Base-by-base conservation (phyloP, 2,888 invertebrate genomes). In the Dusona sp. region DNA sequence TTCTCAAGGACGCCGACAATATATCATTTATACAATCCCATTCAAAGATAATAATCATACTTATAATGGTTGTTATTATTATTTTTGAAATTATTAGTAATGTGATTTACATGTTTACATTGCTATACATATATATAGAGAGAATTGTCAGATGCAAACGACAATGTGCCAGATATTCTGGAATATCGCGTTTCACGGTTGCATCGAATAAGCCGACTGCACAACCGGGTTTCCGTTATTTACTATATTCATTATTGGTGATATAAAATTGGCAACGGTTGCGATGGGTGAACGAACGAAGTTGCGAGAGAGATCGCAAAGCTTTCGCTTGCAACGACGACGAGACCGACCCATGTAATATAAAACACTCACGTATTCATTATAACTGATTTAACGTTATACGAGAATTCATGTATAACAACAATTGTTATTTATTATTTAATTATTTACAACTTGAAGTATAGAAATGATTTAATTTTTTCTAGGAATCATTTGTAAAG, bases 121-220 rank as follows among this genome's bases (percentile, higher is more conserved):
- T 48, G 9, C 16, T 9, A 16, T 45, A 48, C n/a, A 48, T 19
- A 3, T 48, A 48, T n/a, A n/a, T 0, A 29, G 51, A n/a, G 4
- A 29, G 51, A 65, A 36, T 82, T 83, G 79, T 79, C 82, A 79
- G 61, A 75, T 80, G 74, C 38, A 61, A 88, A 79, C 80, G 84
- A 84, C 48, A 84, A 67, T 64, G 51, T 36, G 67, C 57, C 61
- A 65, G 4, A 48, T 78, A 73, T 67, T 68, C 57, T 84, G 57
- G 61, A 54, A 88, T 87, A 88, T 88, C 87, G 83, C 64, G 83
- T 88, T 88, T 88, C 87, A 84, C 79, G 77, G 88, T 84, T 87
- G 84, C 86, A 88, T 87, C 87, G 86, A 84, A 45, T 22, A 67
- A 74, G 68, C 48, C 65, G 51, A 68, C 73, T 74, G 57, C 64